phyloP scores from a whole-genome alignment of 2,113 vertebrate species.

The Corythoichthys intestinalis region DNA sequence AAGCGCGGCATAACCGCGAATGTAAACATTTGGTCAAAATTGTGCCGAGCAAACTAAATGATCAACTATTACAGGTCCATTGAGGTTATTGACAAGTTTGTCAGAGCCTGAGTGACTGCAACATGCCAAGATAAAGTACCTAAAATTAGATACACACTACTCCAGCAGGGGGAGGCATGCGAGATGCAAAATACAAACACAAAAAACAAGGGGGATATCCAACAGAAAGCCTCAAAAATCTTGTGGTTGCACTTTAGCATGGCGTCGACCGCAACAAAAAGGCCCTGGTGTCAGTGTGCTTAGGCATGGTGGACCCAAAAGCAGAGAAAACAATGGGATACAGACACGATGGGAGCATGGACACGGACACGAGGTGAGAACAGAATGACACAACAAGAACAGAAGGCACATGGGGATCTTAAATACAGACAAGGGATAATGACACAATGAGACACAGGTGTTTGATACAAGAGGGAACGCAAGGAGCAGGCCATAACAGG shows the following conservation, averaged over 20 bases:
- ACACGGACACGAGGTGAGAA: too few species aligned
- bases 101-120: slow-evolving; percentile 15
- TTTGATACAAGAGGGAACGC: too few species aligned
- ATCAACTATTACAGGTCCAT: slow-evolving; percentile 3
- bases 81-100: slow-evolving; percentile 7
- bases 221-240: background rate
- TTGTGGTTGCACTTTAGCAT: background rate
- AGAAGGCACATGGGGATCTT: too few species aligned
- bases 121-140: slow-evolving; percentile 34
- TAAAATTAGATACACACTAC: slow-evolving; percentile 43
- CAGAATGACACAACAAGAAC: too few species aligned
- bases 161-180: background rate
- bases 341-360: too few species aligned
- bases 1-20: background rate
- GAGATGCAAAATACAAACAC: slow-evolving; percentile 1
- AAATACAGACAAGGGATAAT: too few species aligned
- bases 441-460: too few species aligned
- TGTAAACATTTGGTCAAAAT: background rate
- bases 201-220: background rate
- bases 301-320: too few species aligned
- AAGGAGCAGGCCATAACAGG: too few species aligned
- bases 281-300: too few species aligned
- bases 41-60: background rate
- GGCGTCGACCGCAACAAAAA: slow-evolving; percentile 11
- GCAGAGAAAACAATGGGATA: too few species aligned